Evolutionary conservation across 92 coral and sea anemone species (phyloP).

Genomic region (Parazoanthus swiftii): DNA sequence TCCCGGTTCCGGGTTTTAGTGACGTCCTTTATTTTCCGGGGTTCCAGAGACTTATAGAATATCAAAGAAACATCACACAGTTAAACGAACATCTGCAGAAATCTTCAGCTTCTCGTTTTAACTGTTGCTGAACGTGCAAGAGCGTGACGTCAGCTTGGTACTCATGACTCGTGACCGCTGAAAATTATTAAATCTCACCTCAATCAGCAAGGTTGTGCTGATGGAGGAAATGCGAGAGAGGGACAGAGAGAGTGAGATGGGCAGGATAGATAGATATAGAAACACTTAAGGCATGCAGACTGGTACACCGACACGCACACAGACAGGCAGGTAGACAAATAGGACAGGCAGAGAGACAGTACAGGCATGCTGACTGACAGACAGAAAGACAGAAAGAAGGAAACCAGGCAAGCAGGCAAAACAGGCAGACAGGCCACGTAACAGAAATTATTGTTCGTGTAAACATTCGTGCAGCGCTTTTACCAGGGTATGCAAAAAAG

Average conservation of each 20-base stretch:
- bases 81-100: too few species aligned
- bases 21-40: too few species aligned
- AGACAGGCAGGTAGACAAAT: background rate
- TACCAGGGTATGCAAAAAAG: background rate
- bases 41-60: too few species aligned
- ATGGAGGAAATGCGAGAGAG: too few species aligned
- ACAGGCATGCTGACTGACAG: background rate
- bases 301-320: background rate
- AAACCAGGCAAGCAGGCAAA: background rate
- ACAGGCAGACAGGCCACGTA: background rate
- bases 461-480: background rate
- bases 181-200: too few species aligned
- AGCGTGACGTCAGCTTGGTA: too few species aligned
- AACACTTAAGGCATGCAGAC: background rate
- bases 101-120: too few species aligned
- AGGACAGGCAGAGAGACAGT: background rate
- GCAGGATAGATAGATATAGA: background rate
- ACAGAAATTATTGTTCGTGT: background rate
- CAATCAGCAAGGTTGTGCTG: too few species aligned
- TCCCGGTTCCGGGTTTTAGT: too few species aligned
- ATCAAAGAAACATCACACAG: too few species aligned
- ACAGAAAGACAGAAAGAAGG: background rate
- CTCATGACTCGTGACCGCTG: too few species aligned
- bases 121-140: too few species aligned
- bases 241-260: background rate